Base-by-base conservation (phyloP, 2,113 vertebrate species). In the Xiphias gladius region DNA sequence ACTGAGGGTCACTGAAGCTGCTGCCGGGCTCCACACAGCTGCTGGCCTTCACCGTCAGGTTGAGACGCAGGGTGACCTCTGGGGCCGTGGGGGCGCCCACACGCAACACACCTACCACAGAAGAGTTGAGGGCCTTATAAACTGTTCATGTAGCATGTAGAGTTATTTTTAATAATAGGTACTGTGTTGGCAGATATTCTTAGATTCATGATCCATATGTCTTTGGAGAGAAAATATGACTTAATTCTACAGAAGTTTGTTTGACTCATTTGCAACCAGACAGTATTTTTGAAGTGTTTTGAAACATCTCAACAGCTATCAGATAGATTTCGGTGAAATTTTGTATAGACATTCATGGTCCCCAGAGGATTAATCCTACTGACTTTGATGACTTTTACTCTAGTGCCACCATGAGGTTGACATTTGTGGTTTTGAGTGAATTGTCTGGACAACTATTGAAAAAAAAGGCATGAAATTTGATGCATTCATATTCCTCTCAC, bases 41-140 rank as follows among this genome's bases (percentile, higher is more conserved):
- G 82, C 96, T 97, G 89, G 94, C 90, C 92, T 99, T 99, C 86
- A 99, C 97, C 4, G 95, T 94, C 88, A 99, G 93, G 62, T 96
- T 97, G 86, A 99, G 94, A 64, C 97, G 96, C 58, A 99, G 88
- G 67, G 96, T 96, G 94, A 97, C 96, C 14, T 97, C 97, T 26
- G 96, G 96, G 83, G 96, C 97, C 37, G 84, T 92, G 57, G 91
- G 87, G 63, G 88, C 9, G 6, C 90, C 94, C 17, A 94, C 85
- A 0, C 78, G 92, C 57, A 96, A 32, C 59, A 95, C 88, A 90
- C 94, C 95, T 96, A 26, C 6, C 66, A 73, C 43, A 82, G 20
- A 48, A 73, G 35, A 73, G 4, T 7, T 52, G 10, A 72, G n/a
- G 14, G 8, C 14, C 2, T 77, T 26, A 22, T 4, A 22, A 48